Evolutionary conservation across 2,113 vertebrate species (phyloP).

Genomic region (Ochotona curzoniae): DNA sequence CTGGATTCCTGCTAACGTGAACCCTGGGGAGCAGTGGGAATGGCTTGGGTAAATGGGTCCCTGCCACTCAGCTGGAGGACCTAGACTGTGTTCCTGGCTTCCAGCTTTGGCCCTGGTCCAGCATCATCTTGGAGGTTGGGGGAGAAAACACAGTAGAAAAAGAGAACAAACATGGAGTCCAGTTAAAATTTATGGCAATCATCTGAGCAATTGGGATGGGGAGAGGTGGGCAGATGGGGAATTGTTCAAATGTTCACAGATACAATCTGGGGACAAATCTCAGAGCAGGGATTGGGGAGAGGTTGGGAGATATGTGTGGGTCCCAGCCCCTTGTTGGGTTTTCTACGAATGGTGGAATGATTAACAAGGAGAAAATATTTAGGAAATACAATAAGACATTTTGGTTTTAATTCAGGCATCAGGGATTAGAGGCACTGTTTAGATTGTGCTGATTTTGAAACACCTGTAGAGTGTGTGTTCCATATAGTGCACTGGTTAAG

Average conservation of each 20-base stretch:
- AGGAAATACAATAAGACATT: not conserved
- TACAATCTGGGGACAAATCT: not conserved
- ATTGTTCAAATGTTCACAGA: not conserved
- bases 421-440: not conserved
- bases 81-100: no score
- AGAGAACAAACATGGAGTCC: not conserved
- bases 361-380: not conserved
- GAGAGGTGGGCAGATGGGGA: not conserved
- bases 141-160: not conserved
- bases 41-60: no score
- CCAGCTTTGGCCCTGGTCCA: no score
- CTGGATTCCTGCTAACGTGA: no score
- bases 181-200: not conserved
- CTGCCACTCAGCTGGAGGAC: no score
- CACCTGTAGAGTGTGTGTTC: not conserved
- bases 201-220: not conserved
- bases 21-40: no score
- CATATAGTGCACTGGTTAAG: not conserved
- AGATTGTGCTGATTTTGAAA: constrained; percentile 7
- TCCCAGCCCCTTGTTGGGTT: not conserved
- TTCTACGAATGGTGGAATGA: not conserved
- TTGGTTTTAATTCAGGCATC: not conserved
- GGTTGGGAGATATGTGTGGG: not conserved
- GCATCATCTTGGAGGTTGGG: no score
- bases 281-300: not conserved